Evolutionary conservation across 2,797 vertebrate species (phyloP).

Genomic region (Onychomys torridus): DNA sequence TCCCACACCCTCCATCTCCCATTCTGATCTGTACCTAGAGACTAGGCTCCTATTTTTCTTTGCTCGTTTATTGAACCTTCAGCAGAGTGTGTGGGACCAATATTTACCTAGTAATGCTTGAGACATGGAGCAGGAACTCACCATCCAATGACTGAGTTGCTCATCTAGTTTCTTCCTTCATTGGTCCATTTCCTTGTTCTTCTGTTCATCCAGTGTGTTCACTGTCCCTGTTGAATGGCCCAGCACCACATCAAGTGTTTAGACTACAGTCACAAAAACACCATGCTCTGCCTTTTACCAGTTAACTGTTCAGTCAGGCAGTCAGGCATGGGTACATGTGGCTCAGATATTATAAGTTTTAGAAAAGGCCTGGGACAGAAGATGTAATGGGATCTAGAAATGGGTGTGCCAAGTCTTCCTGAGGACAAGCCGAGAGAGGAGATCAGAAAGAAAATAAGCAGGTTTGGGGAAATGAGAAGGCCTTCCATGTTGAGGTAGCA

Average conservation of each 20-base stretch:
- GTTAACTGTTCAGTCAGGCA: background rate
- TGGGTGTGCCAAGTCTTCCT: background rate
- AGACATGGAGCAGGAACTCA: background rate
- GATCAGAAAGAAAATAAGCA: background rate
- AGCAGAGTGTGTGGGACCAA: background rate
- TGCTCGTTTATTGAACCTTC: background rate
- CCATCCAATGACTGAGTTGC: background rate
- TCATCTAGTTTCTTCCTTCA: background rate
- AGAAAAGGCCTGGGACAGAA: background rate
- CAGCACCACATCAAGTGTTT: background rate
- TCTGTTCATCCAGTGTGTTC: background rate
- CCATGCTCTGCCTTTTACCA: background rate
- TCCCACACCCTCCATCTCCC: rapidly evolving
- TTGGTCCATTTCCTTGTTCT: background rate
- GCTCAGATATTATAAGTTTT: background rate
- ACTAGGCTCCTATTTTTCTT: background rate
- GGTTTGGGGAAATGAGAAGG: background rate
- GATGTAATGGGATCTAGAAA: background rate
- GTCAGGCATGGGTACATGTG: background rate
- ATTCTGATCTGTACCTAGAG: background rate
- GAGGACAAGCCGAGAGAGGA: background rate
- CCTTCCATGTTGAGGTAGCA: background rate
- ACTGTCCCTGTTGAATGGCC: background rate
- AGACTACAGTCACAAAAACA: background rate
- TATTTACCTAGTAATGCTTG: background rate